These are phyloP conservation scores for Cheilosia variabilis DNA, from an alignment of 2,888 invertebrate species.

Conservation along the genomic window DNA sequence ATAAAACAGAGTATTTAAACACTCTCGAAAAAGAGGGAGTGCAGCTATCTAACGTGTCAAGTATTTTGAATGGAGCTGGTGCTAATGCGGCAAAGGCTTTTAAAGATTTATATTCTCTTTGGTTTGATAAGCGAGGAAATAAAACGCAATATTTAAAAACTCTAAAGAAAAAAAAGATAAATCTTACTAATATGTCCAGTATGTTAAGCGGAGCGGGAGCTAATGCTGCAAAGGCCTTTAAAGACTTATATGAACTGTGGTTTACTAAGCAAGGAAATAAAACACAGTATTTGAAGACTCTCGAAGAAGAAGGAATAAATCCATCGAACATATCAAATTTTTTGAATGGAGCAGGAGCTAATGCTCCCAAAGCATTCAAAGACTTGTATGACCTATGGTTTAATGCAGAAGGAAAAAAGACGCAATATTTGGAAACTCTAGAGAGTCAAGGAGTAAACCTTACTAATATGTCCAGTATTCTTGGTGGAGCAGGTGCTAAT, in stretches of 20 bases:
- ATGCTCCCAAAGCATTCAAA: conserved; percentile 31
- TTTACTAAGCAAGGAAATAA: conserved; percentile 27
- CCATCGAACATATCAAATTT: conserved; percentile 19
- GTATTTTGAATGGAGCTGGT: conserved; percentile 20
- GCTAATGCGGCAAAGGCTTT: conserved; percentile 22
- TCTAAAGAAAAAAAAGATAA: conserved; percentile 7
- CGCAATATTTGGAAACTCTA: conserved; percentile 4
- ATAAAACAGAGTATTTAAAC: conserved; percentile 21
- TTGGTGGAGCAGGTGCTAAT: too few relatives aligned
- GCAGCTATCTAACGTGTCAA: not conserved
- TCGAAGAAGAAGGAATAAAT: conserved; percentile 19
- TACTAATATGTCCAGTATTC: too few relatives aligned
- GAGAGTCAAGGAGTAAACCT: too few relatives aligned
- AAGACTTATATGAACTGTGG: conserved; percentile 27
- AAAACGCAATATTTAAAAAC: conserved; percentile 2
- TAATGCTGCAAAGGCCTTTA: conserved; percentile 24
- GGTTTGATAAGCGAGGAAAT: conserved; percentile 27
- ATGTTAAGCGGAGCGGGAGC: conserved; percentile 18
- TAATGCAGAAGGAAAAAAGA: conserved; percentile 8
- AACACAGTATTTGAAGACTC: not conserved
- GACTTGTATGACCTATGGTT: conserved; percentile 26
- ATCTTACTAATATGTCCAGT: conserved; percentile 3
- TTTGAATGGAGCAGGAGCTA: conserved; percentile 14
- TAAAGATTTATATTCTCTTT: conserved; percentile 29
- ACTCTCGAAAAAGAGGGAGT: conserved; percentile 1